Evolutionary conservation across 2,888 invertebrate genomes (phyloP), one percentile per base, ranked within the genome.

Genomic region (Orgyia antiqua): DNA sequence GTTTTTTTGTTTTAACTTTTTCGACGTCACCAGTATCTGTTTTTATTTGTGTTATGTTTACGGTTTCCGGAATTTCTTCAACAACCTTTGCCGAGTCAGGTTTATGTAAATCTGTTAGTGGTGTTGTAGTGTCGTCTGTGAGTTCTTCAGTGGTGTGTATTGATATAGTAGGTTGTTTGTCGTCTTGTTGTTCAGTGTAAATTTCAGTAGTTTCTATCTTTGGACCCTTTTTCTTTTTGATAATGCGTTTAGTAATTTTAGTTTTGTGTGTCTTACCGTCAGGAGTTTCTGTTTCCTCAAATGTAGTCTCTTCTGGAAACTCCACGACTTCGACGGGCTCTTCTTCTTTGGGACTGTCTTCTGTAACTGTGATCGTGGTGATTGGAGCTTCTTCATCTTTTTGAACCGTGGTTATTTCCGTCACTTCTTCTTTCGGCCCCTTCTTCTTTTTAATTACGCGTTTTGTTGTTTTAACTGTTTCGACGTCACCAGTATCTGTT

Each of bases 31-130:
- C 39, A 4, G 36, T 11, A 25, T 45, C 59, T 7, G 63, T 68
- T 17, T 53, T 42, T 5, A 65, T 51, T 36, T 45, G 63, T 2
- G 59, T 54, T 2, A 73, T 60, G 46, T 75, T 68, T 1, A 82
- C 68, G 44, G 73, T 58, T 49, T 77, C 71, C 18, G 82, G 28
- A 8, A 11, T n/a, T 27, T 63, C 56, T 28, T 53, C 49, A 0
- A 36, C 18, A 6, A 36, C 11, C 10, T 31, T 13, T 1, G 8
- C 39, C 8, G 3, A 29, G 13, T 20, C 28, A 17, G 36, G 34
- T 31, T 29, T 32, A 12, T 25, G 27, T 38, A 31, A 15, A 4
- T 38, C 32, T 13, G 36, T 23, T 4, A 53, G 24, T 13, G 43
- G 53, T 42, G 42, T 40, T 2, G 30, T 30, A n/a, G 39, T 41